Conservation (phyloP, 2,888 invertebrate genomes). For the Lottia gigantea region DNA sequence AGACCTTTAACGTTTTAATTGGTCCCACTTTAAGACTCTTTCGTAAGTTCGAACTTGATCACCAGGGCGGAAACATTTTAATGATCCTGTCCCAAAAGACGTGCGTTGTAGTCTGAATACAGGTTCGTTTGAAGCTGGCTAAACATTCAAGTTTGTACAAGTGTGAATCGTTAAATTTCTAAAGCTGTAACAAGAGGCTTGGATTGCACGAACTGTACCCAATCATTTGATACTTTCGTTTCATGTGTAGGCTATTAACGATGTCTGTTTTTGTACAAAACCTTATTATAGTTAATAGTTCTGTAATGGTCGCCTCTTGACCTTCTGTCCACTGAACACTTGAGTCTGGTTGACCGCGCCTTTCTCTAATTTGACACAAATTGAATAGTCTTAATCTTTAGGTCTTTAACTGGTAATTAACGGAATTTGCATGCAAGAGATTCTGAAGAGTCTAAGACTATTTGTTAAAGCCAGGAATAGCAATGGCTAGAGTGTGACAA, state of each 20-base stretch:
- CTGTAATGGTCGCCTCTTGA: not conserved
- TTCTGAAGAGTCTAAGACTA: too few species aligned
- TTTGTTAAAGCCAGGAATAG: too few species aligned
- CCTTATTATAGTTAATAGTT: slow-evolving; percentile 2
- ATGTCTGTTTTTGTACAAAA: not conserved
- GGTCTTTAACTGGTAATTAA: not conserved
- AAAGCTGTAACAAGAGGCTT: slow-evolving; percentile 13
- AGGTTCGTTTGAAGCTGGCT: slow-evolving; percentile 12
- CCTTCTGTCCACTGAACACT: not conserved
- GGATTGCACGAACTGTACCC: slow-evolving; percentile 21
- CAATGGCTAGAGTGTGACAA: too few species aligned
- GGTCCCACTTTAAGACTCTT: slow-evolving; percentile 20
- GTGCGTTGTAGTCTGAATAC: not conserved
- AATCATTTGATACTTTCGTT: slow-evolving; percentile 14
- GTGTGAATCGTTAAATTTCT: slow-evolving; percentile 21
- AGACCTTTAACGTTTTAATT: slow-evolving; percentile 11
- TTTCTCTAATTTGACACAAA: not conserved
- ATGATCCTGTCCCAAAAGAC: slow-evolving; percentile 10
- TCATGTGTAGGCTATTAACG: not conserved
- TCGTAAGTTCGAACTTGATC: slow-evolving; percentile 8
- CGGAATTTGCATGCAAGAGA: not conserved
- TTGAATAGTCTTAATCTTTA: not conserved
- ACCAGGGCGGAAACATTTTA: slow-evolving; percentile 19
- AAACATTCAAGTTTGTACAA: slow-evolving; percentile 19
- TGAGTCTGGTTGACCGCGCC: not conserved